These are phyloP conservation scores for Macrobrachium nipponense DNA, from an alignment of 1,140 invertebrate genomes.

Conservation along the genomic window DNA sequence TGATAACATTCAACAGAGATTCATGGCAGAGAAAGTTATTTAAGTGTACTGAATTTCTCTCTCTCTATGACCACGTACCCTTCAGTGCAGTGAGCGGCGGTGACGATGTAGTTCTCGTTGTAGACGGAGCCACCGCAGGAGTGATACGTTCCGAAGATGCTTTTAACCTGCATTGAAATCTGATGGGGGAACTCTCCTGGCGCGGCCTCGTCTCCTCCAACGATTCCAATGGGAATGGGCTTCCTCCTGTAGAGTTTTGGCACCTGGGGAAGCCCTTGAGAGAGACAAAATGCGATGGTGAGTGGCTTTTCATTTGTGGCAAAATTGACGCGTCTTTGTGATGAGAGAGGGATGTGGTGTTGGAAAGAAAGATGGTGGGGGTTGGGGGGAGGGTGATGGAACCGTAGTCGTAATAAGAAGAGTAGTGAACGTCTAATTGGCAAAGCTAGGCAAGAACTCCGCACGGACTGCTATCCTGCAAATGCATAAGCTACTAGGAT, in stretches of 20 bases:
- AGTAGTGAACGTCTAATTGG: too few species aligned
- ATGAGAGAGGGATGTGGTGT: too few species aligned
- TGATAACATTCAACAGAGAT: too few species aligned
- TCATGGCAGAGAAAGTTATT: neutral
- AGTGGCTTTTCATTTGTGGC: too few species aligned
- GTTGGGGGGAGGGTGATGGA: too few species aligned
- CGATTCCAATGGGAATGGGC: neutral
- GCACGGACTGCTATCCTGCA: too few species aligned
- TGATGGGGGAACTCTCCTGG: slow-evolving; percentile 33
- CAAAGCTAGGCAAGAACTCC: too few species aligned
- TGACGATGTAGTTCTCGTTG: neutral
- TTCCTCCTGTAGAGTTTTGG: neutral
- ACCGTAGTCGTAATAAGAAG: too few species aligned
- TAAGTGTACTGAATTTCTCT: neutral
- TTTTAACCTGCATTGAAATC: neutral
- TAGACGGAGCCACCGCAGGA: neutral
- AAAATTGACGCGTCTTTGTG: too few species aligned
- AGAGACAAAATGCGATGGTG: too few species aligned
- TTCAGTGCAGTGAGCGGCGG: neutral
- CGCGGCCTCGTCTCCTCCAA: slow-evolving; percentile 21
- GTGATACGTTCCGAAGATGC: neutral
- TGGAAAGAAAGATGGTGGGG: too few species aligned
- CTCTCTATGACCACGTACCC: neutral
- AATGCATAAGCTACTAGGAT: too few species aligned
- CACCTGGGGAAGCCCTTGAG: slow-evolving; percentile 9